These are phyloP conservation scores for Drosophila hydei DNA, from an alignment of 1,140 invertebrate genomes.

Conservation along the genomic window DNA sequence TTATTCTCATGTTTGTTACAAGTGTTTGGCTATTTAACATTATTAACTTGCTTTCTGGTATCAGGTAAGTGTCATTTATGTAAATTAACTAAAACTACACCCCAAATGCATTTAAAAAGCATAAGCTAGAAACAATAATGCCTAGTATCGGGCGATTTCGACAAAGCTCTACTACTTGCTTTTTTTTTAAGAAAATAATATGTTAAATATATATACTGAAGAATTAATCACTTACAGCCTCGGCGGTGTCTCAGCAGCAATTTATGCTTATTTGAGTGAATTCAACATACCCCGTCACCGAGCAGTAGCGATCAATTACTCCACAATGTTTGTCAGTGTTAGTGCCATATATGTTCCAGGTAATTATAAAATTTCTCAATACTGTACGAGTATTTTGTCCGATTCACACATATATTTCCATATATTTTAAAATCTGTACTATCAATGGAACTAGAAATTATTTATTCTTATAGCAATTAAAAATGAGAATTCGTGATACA, in stretches of 20 bases:
- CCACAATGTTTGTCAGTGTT: slow-evolving; percentile 77
- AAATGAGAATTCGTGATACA: too few species aligned
- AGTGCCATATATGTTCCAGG: slow-evolving; percentile 77
- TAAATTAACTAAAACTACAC: not conserved
- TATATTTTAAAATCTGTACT: too few species aligned
- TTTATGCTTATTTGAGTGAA: slow-evolving; percentile 86
- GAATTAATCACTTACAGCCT: slow-evolving; percentile 76
- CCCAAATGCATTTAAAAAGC: too few species aligned
- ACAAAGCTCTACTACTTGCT: too few species aligned
- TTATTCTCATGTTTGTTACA: slow-evolving; percentile 85
- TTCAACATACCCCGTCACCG: slow-evolving; percentile 85
- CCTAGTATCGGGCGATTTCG: too few species aligned
- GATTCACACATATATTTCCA: too few species aligned
- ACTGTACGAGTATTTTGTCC: too few species aligned
- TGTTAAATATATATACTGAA: not conserved
- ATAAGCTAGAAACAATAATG: too few species aligned
- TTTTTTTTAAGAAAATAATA: not conserved
- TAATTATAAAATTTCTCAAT: slow-evolving; percentile 24
- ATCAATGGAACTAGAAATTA: too few species aligned
- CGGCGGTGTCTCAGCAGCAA: slow-evolving; percentile 85
- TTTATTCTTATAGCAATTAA: too few species aligned
- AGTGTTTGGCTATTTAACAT: slow-evolving; percentile 85
- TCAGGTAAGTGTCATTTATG: slow-evolving; percentile 84
- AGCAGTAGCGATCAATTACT: slow-evolving; percentile 75
- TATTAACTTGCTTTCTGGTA: slow-evolving; percentile 85